phyloP scores from a whole-genome alignment of 2,888 invertebrate species.

The Lamellibrachia satsuma region DNA sequence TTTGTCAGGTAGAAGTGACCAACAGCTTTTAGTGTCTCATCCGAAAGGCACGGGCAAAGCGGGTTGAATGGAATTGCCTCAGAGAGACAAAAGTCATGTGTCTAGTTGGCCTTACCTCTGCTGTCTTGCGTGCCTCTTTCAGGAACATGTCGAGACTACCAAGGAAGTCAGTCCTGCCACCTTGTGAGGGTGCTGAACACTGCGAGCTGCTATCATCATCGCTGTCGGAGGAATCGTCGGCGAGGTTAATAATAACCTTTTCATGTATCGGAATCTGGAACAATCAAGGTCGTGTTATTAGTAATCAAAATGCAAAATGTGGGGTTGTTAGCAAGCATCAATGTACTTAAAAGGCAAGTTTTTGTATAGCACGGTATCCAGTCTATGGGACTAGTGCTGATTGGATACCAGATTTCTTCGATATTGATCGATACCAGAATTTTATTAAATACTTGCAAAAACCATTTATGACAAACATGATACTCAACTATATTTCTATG shows the following conservation, averaged over 20 bases:
- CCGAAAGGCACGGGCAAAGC: no score
- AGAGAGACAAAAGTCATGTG: neutral
- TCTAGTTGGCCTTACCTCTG: conserved; percentile 28
- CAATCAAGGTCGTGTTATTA: neutral
- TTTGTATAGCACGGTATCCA: no score
- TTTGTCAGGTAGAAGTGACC: no score
- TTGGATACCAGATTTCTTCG: no score
- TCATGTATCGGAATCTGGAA: conserved; percentile 29
- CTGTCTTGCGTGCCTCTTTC: conserved; percentile 26
- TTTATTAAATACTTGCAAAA: no score
- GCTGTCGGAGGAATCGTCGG: conserved; percentile 23
- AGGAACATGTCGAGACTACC: conserved; percentile 32
- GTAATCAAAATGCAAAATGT: neutral
- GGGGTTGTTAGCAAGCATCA: neutral
- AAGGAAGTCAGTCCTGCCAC: neutral
- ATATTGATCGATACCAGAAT: no score
- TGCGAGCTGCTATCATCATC: conserved; percentile 18
- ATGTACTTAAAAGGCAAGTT: no score
- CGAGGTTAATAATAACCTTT: conserved; percentile 30
- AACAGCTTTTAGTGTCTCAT: no score
- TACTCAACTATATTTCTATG: no score
- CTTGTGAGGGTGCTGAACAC: neutral
- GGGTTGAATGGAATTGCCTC: no score
- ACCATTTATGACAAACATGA: no score
- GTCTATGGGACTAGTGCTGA: no score